Evolutionary conservation across 2,113 vertebrate genomes (phyloP), one percentile per base, ranked within the genome.

Genomic region (Cricetomys ansorgei): DNA sequence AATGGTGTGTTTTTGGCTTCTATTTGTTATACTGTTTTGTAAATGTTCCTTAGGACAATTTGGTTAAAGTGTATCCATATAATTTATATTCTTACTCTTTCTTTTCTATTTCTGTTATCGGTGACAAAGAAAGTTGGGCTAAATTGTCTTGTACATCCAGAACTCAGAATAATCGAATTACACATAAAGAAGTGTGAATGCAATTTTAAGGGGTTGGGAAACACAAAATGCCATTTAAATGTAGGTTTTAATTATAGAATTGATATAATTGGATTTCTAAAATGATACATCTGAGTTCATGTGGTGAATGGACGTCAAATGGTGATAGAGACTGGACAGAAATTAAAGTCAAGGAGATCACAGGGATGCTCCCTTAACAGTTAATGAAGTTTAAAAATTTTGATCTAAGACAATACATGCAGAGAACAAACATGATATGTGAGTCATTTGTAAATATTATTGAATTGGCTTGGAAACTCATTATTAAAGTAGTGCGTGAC

Each of bases 191-290:
- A 19, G 5, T 13, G 1, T 53, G 21, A 45, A 65, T 81, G 5
- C 25, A 85, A 79, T 92, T 89, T 80, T 55, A 86, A 90, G 86
- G 19, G 69, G 50, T 1, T 55, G 15, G 4, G 5, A 92, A 65
- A 53, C 34, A 88, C 67, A 53, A 67, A 93, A 48, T 96, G 5
- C 0, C 29, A 89, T 86, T 62, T 93, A 62, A 85, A 75, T 69
- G 2, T 86, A 59, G 55, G 17, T 65, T 93, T 96, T 91, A 79
- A 86, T 86, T 80, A 96, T 45, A 94, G 23, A 0, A 89, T 90
- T 91, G 72, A 53, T 79, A 88, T 62, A 34, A 77, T 69, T 79
- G 67, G 55, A 64, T 75, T 81, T 89, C 64, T 21, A 80, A 76
- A 31, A 59, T 55, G 7, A 85, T 53, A 86, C 27, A 34, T 92